Conservation (phyloP, 2,797 vertebrate species). For the Dicrostonyx torquatus region DNA sequence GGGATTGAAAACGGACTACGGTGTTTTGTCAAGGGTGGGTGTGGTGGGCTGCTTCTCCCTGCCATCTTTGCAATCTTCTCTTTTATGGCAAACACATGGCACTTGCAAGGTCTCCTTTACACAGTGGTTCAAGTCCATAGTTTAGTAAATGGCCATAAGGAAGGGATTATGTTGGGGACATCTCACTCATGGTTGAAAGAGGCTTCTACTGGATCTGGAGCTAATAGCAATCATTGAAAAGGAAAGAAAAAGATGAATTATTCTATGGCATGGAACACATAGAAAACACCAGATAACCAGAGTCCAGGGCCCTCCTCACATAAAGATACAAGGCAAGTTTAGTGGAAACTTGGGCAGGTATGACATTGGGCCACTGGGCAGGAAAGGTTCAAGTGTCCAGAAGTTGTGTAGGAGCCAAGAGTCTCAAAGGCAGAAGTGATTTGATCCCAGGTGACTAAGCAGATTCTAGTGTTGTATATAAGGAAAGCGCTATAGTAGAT, state of each 20-base stretch:
- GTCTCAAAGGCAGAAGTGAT: background rate
- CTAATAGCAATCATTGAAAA: background rate
- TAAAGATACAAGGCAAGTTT: background rate
- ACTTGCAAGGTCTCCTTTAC: background rate
- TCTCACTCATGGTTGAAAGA: background rate
- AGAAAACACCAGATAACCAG: accelerated
- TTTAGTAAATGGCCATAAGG: background rate
- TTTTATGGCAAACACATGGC: background rate
- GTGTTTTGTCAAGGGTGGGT: accelerated
- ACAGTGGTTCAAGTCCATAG: background rate
- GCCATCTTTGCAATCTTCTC: background rate
- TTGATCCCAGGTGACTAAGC: background rate
- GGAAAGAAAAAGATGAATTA: background rate
- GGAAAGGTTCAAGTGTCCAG: background rate
- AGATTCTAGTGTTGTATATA: background rate
- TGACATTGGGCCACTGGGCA: background rate
- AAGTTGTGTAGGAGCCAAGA: background rate
- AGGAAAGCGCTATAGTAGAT: background rate
- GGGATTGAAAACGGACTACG: background rate
- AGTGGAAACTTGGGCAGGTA: background rate
- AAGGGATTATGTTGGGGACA: background rate
- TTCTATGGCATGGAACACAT: background rate
- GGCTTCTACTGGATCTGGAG: background rate
- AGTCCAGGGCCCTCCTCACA: background rate
- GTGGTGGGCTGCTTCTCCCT: accelerated